Base-by-base conservation (phyloP, 2,888 invertebrate genomes). In the Steinernema carpocapsae region DNA sequence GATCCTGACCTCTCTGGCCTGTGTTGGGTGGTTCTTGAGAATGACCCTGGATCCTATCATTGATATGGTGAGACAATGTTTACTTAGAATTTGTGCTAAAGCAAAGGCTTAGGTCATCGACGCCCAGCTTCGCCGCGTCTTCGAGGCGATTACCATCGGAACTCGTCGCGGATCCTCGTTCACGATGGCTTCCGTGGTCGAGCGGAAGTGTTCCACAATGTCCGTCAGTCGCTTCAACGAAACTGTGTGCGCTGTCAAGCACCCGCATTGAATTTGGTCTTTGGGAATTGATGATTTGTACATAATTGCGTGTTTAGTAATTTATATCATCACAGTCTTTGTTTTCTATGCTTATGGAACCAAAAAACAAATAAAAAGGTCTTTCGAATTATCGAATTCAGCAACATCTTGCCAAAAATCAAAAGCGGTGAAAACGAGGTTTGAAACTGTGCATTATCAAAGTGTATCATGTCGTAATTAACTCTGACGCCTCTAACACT, bases 41-140 rank as follows among this genome's bases (percentile, higher is more conserved):
- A 81, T 81, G 81, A 73, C 77, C 1, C 74, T 81, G 22, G 81
- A 81, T 70, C 79, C 79, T n/a, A 72, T 76, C 29, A 78, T 81
- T 71, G 81, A 81, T 64, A 75, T 76, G 74, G 81, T 81, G 76
- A 45, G 74, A 37, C n/a, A n/a, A n/a, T n/a, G n/a, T n/a, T n/a
- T n/a, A n/a, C n/a, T n/a, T n/a, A n/a, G n/a, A n/a, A n/a, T n/a
- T n/a, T n/a, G n/a, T n/a, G n/a, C n/a, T n/a, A n/a, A n/a, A n/a
- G n/a, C n/a, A n/a, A n/a, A n/a, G n/a, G n/a, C n/a, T 6, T 17
- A 74, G 74, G 45, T 72, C 2, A 32, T 74, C 37, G 74, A 74
- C 56, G 22, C 29, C 12, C 74, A 74, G 48, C 74, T 74, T 19
- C 26, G 74, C n/a, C 48, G 74, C 17, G 56, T 56, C 24, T 56